These are phyloP conservation scores for Teleogryllus occipitalis DNA, from an alignment of 1,140 invertebrate species.

Conservation along the genomic window DNA sequence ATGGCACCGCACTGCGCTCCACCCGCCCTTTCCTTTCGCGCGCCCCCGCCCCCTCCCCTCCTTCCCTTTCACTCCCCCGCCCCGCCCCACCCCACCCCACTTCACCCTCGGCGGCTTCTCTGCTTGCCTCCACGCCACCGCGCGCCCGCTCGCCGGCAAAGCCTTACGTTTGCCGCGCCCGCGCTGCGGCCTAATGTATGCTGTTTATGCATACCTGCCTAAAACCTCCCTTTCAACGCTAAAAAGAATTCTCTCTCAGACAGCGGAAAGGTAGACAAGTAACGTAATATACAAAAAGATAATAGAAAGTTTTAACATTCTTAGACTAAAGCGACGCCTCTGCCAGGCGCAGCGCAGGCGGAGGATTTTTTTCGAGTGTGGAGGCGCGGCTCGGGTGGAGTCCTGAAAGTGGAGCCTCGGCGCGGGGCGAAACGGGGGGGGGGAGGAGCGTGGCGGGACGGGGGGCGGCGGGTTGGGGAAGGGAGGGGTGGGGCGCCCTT, in stretches of 20 bases:
- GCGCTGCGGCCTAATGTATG: not conserved
- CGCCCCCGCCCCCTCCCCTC: not conserved
- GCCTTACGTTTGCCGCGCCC: not conserved
- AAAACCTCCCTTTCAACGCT: not conserved
- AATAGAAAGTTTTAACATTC: constrained; percentile 6
- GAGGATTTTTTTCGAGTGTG: too few species aligned
- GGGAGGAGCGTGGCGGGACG: too few species aligned
- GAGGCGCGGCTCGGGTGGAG: too few species aligned
- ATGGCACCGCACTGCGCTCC: too few species aligned
- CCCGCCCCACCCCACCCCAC: too few species aligned
- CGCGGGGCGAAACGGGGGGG: too few species aligned
- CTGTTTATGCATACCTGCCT: not conserved
- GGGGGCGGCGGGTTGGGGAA: too few species aligned
- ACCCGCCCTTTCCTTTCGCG: too few species aligned
- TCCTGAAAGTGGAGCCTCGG: too few species aligned
- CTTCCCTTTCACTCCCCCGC: not conserved
- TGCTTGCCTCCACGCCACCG: not conserved
- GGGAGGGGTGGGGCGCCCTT: too few species aligned
- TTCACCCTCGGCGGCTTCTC: too few species aligned
- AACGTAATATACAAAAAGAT: constrained; percentile 6
- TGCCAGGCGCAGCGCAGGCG: too few species aligned
- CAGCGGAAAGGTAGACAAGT: not conserved
- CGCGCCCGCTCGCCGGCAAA: not conserved
- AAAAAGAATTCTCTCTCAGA: not conserved
- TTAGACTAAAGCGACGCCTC: not conserved